phyloP scores from a whole-genome alignment of 2,888 invertebrate genomes.

The Tenthredo scrophulariae region DNA sequence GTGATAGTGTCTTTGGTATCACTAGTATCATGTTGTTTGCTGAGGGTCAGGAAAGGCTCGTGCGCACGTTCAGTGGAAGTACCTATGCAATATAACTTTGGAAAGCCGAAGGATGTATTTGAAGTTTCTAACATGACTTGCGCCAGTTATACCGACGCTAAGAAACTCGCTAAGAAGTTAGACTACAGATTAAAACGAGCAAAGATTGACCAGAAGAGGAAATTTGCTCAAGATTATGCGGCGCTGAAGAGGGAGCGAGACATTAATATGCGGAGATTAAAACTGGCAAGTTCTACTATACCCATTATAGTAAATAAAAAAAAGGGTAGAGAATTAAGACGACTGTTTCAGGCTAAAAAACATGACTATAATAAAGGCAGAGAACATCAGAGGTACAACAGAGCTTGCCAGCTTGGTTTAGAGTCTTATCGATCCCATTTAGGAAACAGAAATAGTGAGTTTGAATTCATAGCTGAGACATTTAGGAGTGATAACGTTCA shows the following conservation, averaged over 20 bases:
- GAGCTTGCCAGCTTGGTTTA: conserved; percentile 61
- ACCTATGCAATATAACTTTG: not conserved
- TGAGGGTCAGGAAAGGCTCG: not conserved
- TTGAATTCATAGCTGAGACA: not conserved
- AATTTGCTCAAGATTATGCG: not conserved
- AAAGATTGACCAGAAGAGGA: not conserved
- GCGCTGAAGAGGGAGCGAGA: conserved; percentile 10
- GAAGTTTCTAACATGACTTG: not conserved
- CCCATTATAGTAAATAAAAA: not conserved
- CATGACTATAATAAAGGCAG: conserved; percentile 57
- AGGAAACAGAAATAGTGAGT: conserved; percentile 62
- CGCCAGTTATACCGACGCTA: not conserved
- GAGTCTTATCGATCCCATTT: conserved; percentile 68
- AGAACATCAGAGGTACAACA: conserved; percentile 61
- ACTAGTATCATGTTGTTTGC: conserved; percentile 10
- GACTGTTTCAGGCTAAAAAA: conserved; percentile 54
- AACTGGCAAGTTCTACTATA: conserved; percentile 21
- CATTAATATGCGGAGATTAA: not conserved
- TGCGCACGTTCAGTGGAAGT: conserved; percentile 13
- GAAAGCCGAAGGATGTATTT: not conserved
- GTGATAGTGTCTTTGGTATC: conserved; percentile 16
- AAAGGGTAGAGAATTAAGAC: not conserved
- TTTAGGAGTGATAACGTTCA: not conserved
- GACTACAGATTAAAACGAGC: conserved; percentile 19
- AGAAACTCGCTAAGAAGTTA: conserved; percentile 4